These are phyloP conservation scores for Sphaerophoria taeniata DNA, from an alignment of 2,888 invertebrate genomes.

Conservation along the genomic window DNA sequence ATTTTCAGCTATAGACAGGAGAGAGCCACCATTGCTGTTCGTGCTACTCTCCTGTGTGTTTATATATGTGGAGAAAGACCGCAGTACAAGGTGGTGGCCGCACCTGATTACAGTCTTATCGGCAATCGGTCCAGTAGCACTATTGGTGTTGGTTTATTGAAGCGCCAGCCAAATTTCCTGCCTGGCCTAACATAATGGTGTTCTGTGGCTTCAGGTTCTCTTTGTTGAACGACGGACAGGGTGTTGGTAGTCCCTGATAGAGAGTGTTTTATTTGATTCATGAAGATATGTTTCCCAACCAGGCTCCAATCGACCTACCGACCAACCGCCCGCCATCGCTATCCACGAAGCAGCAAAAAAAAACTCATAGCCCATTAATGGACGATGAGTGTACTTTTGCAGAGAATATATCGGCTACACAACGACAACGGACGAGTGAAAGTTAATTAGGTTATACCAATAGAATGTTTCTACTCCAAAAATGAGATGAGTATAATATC, in stretches of 20 bases:
- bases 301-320: not conserved
- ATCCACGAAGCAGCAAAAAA: not conserved
- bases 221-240: constrained; percentile 1
- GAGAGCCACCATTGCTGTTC: not conserved
- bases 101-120: constrained; percentile 73
- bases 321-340: too few species aligned
- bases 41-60: not conserved
- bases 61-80: constrained; percentile 16
- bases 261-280: constrained; percentile 57
- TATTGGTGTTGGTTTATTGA: constrained; percentile 55
- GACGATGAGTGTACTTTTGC: constrained; percentile 65
- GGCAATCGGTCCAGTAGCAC: constrained; percentile 54
- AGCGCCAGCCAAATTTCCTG: constrained; percentile 52
- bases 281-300: constrained; percentile 30
- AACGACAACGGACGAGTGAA: constrained; percentile 44
- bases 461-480: constrained; percentile 49
- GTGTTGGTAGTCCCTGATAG: constrained; percentile 20
- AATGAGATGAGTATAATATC: constrained; percentile 13
- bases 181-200: constrained; percentile 30
- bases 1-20: constrained; percentile 64
- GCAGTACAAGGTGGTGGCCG: constrained; percentile 66
- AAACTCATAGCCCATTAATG: constrained; percentile 62
- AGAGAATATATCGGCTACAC: constrained; percentile 29
- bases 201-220: constrained; percentile 50
- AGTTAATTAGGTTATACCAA: constrained; percentile 73